Conservation (phyloP, 1,140 invertebrate species). For the Drosophila cardini region DNA sequence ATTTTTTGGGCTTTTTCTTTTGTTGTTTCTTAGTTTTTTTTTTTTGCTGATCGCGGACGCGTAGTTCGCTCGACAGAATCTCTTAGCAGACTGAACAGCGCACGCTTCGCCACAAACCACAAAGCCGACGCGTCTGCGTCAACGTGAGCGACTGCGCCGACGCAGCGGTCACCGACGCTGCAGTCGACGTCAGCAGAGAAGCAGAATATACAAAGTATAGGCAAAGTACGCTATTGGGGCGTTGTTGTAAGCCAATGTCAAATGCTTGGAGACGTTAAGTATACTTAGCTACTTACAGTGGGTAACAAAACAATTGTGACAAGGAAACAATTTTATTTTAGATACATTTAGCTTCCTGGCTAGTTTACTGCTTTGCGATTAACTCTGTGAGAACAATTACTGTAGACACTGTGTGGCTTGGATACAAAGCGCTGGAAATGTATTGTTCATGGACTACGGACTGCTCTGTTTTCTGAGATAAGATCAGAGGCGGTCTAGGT, state of each 20-base stretch:
- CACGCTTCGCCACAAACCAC: conserved; percentile 40
- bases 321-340: neutral
- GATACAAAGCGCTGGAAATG: conserved; percentile 13
- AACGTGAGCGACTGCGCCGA: conserved; percentile 24
- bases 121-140: conserved; percentile 6
- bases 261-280: conserved; percentile 7
- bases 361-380: no score
- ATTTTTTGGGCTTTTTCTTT: neutral
- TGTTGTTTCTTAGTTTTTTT: neutral
- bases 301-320: neutral
- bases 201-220: conserved; percentile 12
- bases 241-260: conserved; percentile 73
- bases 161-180: conserved; percentile 15
- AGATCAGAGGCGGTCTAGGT: conserved; percentile 33
- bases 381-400: no score
- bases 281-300: neutral
- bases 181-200: conserved; percentile 3
- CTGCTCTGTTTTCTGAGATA: conserved; percentile 19
- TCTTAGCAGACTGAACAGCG: conserved; percentile 67
- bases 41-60: conserved; percentile 37
- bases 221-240: conserved; percentile 11
- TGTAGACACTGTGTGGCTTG: neutral
- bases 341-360: no score
- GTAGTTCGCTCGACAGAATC: conserved; percentile 71
- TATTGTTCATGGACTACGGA: conserved; percentile 20